Base-by-base conservation (phyloP, 2,113 vertebrate genomes). In the Carollia perspicillata region DNA sequence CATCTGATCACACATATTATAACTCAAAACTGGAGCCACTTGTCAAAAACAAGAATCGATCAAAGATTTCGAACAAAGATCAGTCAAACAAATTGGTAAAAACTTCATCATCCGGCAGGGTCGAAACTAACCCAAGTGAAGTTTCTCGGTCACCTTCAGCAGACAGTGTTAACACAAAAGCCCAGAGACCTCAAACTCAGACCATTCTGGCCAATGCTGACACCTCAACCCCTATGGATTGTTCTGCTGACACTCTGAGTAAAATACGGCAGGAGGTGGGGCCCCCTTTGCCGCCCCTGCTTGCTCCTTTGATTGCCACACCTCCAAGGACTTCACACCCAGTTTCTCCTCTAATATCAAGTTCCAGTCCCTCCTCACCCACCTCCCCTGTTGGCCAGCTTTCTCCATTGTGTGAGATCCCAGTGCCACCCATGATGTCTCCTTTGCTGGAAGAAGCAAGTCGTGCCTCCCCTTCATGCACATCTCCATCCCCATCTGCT, bases 261-360 rank as follows among this genome's bases (percentile, higher is more conserved):
- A 98, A 98, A 87, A 99, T 99, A 35, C 98, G 98, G 63, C 97
- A 98, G 86, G 99, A 99, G 97, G 99, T 99, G 98, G 99, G 99
- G 14, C 98, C 99, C 8, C 99, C 99, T 0, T 97, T 99, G 66
- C 99, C 99, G 6, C 99, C 99, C 5, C 94, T 99, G 55, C 98
- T 99, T 0, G 98, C 98, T 20, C 99, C 99, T 55, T 93, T 99
- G 91, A 94, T 98, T 17, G 97, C 98, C 65, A 99, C 99, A 0
- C 99, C 99, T n/a, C 99, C 99, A 2, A 99, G 99, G 98, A 89
- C 74, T 16, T 88, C 83, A 0, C 98, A 75, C 89, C 94, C 96
- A 0, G 53, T 98, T 0, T 99, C 98, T 22, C 98, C 99, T 14
- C 63, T 92, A 18, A 96, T 96, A 51, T 97, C 99, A 4, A 98